These are phyloP conservation scores for Drosophila birchii DNA, from an alignment of 2,888 invertebrate genomes.

Conservation along the genomic window DNA sequence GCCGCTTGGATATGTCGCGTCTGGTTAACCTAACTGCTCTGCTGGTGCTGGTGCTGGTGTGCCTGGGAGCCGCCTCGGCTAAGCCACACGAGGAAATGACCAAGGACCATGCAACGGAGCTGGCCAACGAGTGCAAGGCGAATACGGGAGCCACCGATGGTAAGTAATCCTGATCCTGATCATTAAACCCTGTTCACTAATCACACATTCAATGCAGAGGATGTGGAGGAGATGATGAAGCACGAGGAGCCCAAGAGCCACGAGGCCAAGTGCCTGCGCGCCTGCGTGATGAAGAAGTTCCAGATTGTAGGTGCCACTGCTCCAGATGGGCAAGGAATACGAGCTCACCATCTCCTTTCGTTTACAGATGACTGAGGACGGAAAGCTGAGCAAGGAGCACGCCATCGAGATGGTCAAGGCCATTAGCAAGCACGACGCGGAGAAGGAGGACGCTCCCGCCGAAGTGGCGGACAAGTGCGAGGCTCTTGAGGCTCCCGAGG, in stretches of 20 bases:
- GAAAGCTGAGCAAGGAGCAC: constrained; percentile 74
- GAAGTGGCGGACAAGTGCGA: constrained; percentile 70
- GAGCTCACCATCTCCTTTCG: not conserved
- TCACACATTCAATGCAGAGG: constrained; percentile 62
- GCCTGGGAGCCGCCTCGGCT: constrained; percentile 24
- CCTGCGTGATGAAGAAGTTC: constrained; percentile 82
- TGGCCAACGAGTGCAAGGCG: constrained; percentile 75
- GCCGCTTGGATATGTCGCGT: constrained; percentile 59
- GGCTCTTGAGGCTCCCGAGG: constrained; percentile 74
- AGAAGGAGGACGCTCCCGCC: constrained; percentile 58
- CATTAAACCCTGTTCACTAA: not conserved
- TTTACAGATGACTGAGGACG: constrained; percentile 76
- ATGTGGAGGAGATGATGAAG: constrained; percentile 76
- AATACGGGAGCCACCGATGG: constrained; percentile 82
- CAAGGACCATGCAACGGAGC: constrained; percentile 66
- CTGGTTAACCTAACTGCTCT: constrained; percentile 28
- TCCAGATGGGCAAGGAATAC: not conserved
- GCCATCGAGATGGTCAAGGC: constrained; percentile 65
- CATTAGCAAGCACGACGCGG: constrained; percentile 67
- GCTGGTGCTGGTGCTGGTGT: constrained; percentile 16
- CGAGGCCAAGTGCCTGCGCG: constrained; percentile 82
- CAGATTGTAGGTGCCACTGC: constrained; percentile 72
- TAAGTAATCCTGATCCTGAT: constrained; percentile 36
- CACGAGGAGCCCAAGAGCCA: constrained; percentile 65
- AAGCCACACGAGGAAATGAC: constrained; percentile 65